Evolutionary conservation across 37 sponge, comb jelly and placozoan genomes (phyloP), one percentile per base, ranked within the genome.

Genomic region (Cliona cf. orientalis): DNA sequence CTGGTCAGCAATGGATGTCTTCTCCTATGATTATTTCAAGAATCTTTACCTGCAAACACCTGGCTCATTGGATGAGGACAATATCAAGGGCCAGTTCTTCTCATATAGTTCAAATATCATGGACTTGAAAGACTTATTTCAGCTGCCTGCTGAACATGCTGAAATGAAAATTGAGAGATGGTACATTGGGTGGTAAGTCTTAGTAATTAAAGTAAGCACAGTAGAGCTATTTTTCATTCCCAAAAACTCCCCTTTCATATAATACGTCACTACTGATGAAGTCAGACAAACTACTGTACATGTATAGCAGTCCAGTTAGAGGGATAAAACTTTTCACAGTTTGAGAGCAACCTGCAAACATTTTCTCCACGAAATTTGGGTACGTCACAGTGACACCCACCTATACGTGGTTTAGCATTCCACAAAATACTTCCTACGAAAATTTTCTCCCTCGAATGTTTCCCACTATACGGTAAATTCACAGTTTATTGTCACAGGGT

Each of bases 161-260:
- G 11, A 46, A 9, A 71, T 94, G 72, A 34, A 67, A 17, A 77
- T 40, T 6, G 85, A 95, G 58, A 84, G 61, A 64, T 95, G 95
- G 95, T 95, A 95, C 66, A 95, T 95, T 81, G 95, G 95, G 73
- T 95, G 95, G 95, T 95, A 39, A 85, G 95, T 77, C 0, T 38
- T 21, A 56, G 26, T 11, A 25, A 14, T n/a, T 61, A 6, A 61
- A 5, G 17, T 17, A 49, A 17, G 17, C 55, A 49, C 17, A 49
- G n/a, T n/a, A n/a, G n/a, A n/a, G n/a, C n/a, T n/a, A n/a, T n/a
- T n/a, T n/a, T n/a, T n/a, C n/a, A n/a, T n/a, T n/a, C n/a, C n/a
- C n/a, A n/a, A n/a, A n/a, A n/a, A n/a, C n/a, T n/a, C n/a, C n/a
- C n/a, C n/a, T n/a, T n/a, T n/a, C n/a, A n/a, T n/a, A n/a, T n/a